Evolutionary conservation across 2,797 vertebrate genomes (phyloP), one percentile per base, ranked within the genome.

Genomic region (Malurus splendens): DNA sequence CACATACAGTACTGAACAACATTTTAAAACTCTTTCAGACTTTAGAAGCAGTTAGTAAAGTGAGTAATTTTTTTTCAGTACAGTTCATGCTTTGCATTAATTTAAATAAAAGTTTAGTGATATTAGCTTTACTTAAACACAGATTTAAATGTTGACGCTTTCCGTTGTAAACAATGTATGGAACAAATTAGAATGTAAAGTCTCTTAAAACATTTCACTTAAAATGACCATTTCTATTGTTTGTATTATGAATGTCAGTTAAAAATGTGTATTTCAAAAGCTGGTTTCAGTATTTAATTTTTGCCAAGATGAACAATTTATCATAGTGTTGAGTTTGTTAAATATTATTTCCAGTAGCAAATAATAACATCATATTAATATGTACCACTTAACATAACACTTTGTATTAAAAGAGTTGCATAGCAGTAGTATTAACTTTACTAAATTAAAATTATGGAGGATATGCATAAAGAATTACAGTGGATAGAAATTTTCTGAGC

Each of bases 71-170:
- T 51, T 89, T 94, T 90, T 92, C 81, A 44, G 64, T 83, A 73
- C 38, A 77, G 56, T 90, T 50, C 77, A 75, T 91, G 86, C 61
- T 91, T 94, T 70, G 68, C 77, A 66, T 95, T 96, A 95, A 96
- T 96, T 96, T 96, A 96, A 96, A 80, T 14, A n/a, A 70, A 89
- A 77, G 44, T 87, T 65, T 89, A 24, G 24, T 75, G 50, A 64
- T 89, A 39, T 4, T 82, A 79, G 65, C 52, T 70, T 93, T 90
- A 79, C 70, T 82, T 91, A 71, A 87, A 68, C 59, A 52, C 0
- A 0, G 18, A 59, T 84, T 75, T 45, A 82, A 65, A 33, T 13
- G 27, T 74, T 55, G 36, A 47, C 38, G 20, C 25, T 79, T 92
- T 78, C 52, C 44, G 7, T 64, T 71, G 27, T 65, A 85, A 79